Conservation (phyloP, 1,140 invertebrate genomes). For the Pemphigus obesinymphae region DNA sequence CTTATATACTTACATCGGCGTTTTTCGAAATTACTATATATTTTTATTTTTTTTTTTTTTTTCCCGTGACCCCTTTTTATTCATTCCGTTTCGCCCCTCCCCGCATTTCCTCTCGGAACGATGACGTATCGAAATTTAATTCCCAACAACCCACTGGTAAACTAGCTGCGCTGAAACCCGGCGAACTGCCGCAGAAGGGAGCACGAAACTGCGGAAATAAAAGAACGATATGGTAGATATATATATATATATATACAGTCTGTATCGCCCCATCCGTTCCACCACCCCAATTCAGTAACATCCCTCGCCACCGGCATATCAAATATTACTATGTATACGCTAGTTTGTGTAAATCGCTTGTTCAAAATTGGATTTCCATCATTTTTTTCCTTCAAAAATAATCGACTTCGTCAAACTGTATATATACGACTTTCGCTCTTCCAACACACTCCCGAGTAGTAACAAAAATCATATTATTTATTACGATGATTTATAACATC, state of each 20-base stretch:
- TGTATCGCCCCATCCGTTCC: not conserved
- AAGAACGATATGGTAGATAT: constrained; percentile 1
- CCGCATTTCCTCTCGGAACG: not conserved
- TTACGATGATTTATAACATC: too few species aligned
- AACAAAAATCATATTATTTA: not conserved
- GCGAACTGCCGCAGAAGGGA: not conserved
- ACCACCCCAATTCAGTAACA: too few species aligned
- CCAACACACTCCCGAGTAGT: not conserved
- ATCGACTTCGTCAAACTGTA: not conserved
- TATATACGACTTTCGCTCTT: not conserved
- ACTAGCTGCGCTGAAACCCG: not conserved
- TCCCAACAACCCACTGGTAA: not conserved
- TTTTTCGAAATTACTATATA: not conserved
- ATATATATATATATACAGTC: too few species aligned
- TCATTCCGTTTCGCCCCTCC: not conserved
- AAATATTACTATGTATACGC: not conserved
- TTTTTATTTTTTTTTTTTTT: not conserved
- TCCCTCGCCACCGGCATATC: too few species aligned
- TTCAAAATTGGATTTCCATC: constrained; percentile 17
- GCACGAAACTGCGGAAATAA: not conserved
- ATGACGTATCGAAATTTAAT: constrained; percentile 28
- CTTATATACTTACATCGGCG: not conserved
- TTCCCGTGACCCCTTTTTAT: not conserved
- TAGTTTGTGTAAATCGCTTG: constrained; percentile 25
- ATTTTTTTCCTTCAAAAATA: not conserved